phyloP scores from a whole-genome alignment of 2,797 vertebrate genomes.

The Rhabdomys pumilio region DNA sequence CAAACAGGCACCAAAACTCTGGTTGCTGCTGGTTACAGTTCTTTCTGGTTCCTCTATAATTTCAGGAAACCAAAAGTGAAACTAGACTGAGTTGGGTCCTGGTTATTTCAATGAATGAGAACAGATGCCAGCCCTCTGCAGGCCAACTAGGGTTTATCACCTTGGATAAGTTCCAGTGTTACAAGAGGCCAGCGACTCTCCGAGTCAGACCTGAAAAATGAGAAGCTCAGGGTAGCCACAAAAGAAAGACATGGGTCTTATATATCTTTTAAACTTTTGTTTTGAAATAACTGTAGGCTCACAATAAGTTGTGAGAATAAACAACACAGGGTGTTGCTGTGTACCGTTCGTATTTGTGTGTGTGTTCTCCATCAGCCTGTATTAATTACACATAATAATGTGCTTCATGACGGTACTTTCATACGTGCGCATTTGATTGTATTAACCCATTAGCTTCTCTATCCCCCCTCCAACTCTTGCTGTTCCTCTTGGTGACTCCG shows the following conservation, averaged over 20 bases:
- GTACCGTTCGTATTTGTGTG: too few relatives aligned
- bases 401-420: background rate
- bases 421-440: background rate
- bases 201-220: background rate
- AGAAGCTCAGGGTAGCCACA: background rate
- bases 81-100: background rate
- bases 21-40: background rate
- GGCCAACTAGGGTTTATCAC: background rate
- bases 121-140: background rate
- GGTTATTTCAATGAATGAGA: background rate
- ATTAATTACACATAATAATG: background rate
- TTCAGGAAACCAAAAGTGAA: conserved; percentile 76
- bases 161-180: background rate
- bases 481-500: background rate
- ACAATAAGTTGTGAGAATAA: conserved; percentile 49
- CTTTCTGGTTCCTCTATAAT: conserved; percentile 19
- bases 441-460: background rate
- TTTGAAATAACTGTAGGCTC: conserved; percentile 59
- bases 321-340: background rate
- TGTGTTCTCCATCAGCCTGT: background rate
- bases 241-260: background rate
- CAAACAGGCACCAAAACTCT: background rate
- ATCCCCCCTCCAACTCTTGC: background rate
- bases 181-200: background rate
- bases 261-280: background rate